Evolutionary conservation across 2,888 invertebrate species (phyloP).

Genomic region (Loripinus fragilis): DNA sequence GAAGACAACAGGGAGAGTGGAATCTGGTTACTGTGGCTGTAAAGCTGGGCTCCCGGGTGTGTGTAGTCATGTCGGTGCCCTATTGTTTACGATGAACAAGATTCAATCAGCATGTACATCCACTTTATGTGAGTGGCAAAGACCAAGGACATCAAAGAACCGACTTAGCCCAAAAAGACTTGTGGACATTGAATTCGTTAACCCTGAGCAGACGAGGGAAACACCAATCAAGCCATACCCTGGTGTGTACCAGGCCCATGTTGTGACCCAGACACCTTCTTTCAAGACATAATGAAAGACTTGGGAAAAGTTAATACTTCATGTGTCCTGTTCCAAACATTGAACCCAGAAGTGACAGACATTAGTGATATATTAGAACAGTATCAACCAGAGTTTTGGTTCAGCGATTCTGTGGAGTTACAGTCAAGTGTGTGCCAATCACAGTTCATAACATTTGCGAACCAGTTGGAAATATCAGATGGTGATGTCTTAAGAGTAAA

Average conservation of each 20-base stretch:
- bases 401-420: not conserved
- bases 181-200: not conserved
- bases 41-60: slow-evolving; percentile 20
- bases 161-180: not conserved
- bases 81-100: slow-evolving; percentile 10
- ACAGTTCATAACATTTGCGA: not conserved
- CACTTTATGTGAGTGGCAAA: not conserved
- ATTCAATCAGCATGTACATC: slow-evolving; percentile 25
- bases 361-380: slow-evolving; percentile 8
- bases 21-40: slow-evolving; percentile 9
- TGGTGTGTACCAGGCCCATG: not conserved
- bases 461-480: not conserved
- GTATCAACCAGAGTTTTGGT: slow-evolving; percentile 3
- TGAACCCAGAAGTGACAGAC: slow-evolving; percentile 5
- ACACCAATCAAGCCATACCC: not conserved
- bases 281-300: slow-evolving; percentile 8
- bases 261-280: slow-evolving; percentile 1
- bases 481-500: not conserved
- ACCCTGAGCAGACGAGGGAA: not conserved
- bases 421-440: slow-evolving; percentile 2
- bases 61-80: slow-evolving; percentile 19
- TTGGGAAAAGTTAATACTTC: slow-evolving; percentile 12
- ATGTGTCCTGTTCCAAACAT: slow-evolving; percentile 19
- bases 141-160: not conserved
- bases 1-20: slow-evolving; percentile 10